Evolutionary conservation across 2,113 vertebrate genomes (phyloP).

Genomic region (crab-eating macaque (Macaca fascicularis)): T2T-MFA8v1.1 NC_088390.1:10230001-10230500

Average conservation of each 20-base stretch:
- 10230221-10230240: neutral
- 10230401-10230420: neutral
- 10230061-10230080: rapidly evolving
- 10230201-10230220: neutral
- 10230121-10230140: neutral
- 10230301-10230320: neutral
- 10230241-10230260: neutral
- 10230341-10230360: too few species aligned
- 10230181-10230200: neutral
- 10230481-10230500: neutral
- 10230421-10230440: neutral
- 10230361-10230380: neutral
- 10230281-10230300: neutral
- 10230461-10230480: neutral
- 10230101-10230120: neutral
- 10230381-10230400: neutral
- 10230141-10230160: neutral
- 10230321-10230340: neutral
- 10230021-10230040: neutral
- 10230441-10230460: neutral
- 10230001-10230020: neutral
- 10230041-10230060: neutral
- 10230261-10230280: neutral
- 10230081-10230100: neutral
- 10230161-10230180: neutral